Evolutionary conservation across 2,797 vertebrate genomes (phyloP), one percentile per base, ranked within the genome.

Genomic region (Paramormyrops hopkinsi): DNA sequence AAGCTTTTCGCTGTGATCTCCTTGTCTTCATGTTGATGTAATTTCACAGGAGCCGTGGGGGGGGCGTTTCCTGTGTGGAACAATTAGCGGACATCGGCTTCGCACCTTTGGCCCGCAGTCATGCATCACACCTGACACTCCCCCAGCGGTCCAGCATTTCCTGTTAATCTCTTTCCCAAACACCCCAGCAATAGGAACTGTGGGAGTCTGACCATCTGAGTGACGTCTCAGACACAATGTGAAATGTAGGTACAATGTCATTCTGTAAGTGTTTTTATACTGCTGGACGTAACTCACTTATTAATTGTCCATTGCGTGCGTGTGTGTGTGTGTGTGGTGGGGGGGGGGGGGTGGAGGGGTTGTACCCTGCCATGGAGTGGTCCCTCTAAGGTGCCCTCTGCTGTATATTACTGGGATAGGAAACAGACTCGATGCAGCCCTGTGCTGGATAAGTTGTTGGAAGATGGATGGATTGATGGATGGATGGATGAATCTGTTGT

Each of bases 41-140:
- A 22, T 9, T 50, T 50, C 46, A 84, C 11, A 25, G 8, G 79
- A 22, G 44, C n/a, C 6, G 1, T 0, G 4, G 44, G 2, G 46
- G 9, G 8, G 50, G 37, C 2, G 95, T 93, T 94, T 97, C 96
- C 96, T 96, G 96, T 94, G 88, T 89, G 90, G 92, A 92, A 89
- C 83, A 29, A 79, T 65, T 44, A 91, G 93, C 92, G 93, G 90
- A 89, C 91, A 53, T 91, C 90, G 53, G 90, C 89, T 87, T 89
- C 90, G 94, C 93, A 95, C 94, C 92, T 90, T 79, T 90, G 92
- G 94, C 94, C 1, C 7, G 83, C 86, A 91, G 89, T n/a, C 93
- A 92, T 92, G 91, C 88, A 90, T 91, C 91, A 91, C 90, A 91
- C 89, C 91, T 90, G 19, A 22, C 9, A 76, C 59, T 88, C 12